Percentiles rank a stretch among this genome's conserved stretches.
phyloP scores from a whole-genome alignment of 2,888 invertebrate genomes.

The Polyommatus iphigenia region DNA sequence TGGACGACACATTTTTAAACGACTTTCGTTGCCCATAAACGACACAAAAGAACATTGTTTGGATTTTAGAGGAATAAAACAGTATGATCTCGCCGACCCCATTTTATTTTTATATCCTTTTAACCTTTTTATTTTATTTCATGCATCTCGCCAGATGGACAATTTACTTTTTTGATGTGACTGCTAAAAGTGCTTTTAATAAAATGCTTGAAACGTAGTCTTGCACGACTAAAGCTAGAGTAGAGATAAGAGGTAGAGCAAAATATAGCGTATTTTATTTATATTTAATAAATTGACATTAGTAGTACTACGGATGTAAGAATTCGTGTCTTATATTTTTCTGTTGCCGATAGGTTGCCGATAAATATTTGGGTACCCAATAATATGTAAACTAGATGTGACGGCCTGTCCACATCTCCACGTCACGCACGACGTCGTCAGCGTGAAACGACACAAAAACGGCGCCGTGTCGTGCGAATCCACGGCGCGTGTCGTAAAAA shows the following conservation, averaged over 20 bases:
- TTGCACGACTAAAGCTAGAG: background rate
- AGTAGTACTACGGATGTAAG: background rate
- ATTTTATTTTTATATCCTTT: slow-evolving; percentile 15
- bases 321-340: background rate
- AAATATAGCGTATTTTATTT: background rate
- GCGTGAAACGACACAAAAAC: too few relatives aligned
- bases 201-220: background rate
- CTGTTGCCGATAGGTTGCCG: background rate
- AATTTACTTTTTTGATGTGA: background rate
- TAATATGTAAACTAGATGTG: background rate
- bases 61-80: slow-evolving; percentile 12
- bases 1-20: slow-evolving; percentile 3
- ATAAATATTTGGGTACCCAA: background rate
- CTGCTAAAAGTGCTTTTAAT: background rate
- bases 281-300: too few relatives aligned
- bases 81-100: slow-evolving; percentile 15
- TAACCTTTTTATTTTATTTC: slow-evolving; percentile 9
- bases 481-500: too few relatives aligned
- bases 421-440: too few relatives aligned
- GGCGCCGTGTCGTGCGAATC: too few relatives aligned
- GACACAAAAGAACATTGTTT: slow-evolving; percentile 16
- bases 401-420: too few relatives aligned
- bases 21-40: slow-evolving; percentile 26
- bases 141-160: background rate
- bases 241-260: background rate